Conservation (phyloP, 2,888 invertebrate species). For the Mimumesa dahlbomi region DNA sequence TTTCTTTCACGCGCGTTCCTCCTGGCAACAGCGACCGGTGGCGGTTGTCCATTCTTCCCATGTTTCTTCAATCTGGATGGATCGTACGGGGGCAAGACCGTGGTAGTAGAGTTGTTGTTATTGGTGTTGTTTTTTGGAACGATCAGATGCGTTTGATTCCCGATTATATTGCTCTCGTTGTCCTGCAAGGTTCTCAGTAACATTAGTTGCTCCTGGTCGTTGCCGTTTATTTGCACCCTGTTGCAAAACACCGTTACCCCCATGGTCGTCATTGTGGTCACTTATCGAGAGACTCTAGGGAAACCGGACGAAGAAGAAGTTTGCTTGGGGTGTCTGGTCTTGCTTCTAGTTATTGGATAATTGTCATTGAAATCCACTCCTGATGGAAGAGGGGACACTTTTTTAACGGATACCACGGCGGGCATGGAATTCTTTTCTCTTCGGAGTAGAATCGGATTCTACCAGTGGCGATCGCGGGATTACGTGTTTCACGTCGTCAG, state of each 20-base stretch:
- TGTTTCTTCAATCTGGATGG: constrained; percentile 80
- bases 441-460: not conserved
- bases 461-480: not conserved
- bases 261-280: constrained; percentile 75
- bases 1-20: constrained; percentile 96
- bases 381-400: not conserved
- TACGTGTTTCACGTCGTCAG: constrained; percentile 29
- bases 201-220: constrained; percentile 76
- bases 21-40: constrained; percentile 91
- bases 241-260: constrained; percentile 77
- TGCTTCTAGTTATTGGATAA: not conserved
- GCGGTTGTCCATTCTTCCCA: constrained; percentile 82
- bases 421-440: not conserved
- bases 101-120: constrained; percentile 31
- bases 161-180: constrained; percentile 76
- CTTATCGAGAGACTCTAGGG: not conserved
- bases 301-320: not conserved
- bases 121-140: constrained; percentile 64
- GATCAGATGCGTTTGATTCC: constrained; percentile 69
- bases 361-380: not conserved
- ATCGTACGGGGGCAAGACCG: constrained; percentile 80
- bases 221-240: constrained; percentile 72
- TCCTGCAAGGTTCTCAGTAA: constrained; percentile 76
- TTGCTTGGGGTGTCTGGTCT: not conserved
- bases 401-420: not conserved